A percentile compares a stretch with the other conserved stretches of the same genome.
Evolutionary conservation across 2,797 vertebrate species (phyloP).

Genomic region (Yasuhikotakia modesta): DNA sequence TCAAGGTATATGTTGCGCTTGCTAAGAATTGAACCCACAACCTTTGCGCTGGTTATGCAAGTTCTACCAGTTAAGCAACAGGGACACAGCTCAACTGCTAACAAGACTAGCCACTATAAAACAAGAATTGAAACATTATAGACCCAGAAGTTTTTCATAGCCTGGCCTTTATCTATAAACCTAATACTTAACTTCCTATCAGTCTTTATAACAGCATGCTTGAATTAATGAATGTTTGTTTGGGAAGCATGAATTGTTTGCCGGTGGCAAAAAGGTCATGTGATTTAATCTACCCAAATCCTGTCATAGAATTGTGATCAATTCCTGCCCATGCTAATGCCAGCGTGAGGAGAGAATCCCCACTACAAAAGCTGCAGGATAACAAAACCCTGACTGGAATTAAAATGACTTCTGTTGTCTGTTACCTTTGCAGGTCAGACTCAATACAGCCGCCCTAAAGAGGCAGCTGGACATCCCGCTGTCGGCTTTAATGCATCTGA

Average conservation of each 20-base stretch:
- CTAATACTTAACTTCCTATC: conserved; percentile 4
- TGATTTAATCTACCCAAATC: conserved; percentile 73
- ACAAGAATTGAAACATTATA: neutral
- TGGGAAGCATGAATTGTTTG: conserved; percentile 50
- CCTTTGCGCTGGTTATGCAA: too few species aligned
- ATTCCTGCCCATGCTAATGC: conserved; percentile 66
- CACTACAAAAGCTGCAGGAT: conserved; percentile 31
- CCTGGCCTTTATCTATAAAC: neutral
- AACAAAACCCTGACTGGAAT: conserved; percentile 67
- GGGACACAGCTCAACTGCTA: too few species aligned
- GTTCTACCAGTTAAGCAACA: too few species aligned
- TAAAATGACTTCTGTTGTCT: conserved; percentile 57
- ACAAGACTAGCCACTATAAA: too few species aligned
- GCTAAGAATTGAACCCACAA: too few species aligned
- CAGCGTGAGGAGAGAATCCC: conserved; percentile 63
- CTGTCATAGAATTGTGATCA: conserved; percentile 66
- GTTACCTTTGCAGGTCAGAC: conserved; percentile 50
- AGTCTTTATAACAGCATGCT: conserved; percentile 45
- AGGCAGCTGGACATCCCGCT: conserved; percentile 57
- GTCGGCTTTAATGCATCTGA: conserved; percentile 63
- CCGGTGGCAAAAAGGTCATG: conserved; percentile 62
- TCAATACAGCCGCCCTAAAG: conserved; percentile 55
- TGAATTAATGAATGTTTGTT: conserved; percentile 50
- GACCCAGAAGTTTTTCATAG: neutral
- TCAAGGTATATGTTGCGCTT: too few species aligned